These are phyloP conservation scores for Sarcophaga rosellei DNA, from an alignment of 2,888 invertebrate species.

Conservation along the genomic window DNA sequence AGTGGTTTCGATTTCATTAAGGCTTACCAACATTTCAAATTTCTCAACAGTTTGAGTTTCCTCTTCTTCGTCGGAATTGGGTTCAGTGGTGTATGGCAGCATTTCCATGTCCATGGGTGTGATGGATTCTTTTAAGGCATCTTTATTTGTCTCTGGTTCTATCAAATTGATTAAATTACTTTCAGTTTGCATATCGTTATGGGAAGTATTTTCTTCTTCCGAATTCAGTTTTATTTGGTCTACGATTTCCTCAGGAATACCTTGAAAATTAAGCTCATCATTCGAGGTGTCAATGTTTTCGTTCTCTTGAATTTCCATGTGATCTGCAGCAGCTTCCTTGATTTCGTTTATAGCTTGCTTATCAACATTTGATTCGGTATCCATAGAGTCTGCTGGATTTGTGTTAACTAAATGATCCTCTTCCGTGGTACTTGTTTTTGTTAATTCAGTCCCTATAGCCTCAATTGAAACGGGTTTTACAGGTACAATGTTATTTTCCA, in stretches of 20 bases:
- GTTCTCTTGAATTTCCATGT: not conserved
- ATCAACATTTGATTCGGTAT: not conserved
- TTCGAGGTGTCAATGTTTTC: not conserved
- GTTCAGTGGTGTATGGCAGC: not conserved
- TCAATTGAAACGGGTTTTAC: not conserved
- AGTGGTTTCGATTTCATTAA: not conserved
- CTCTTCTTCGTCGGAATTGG: not conserved
- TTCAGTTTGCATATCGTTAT: too few species aligned
- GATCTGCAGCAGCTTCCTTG: not conserved
- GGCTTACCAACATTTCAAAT: slow-evolving; percentile 15
- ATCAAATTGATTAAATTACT: too few species aligned
- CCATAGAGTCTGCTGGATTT: not conserved
- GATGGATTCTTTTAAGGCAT: too few species aligned
- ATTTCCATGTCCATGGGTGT: not conserved
- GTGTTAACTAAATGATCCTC: not conserved
- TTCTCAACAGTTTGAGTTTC: not conserved
- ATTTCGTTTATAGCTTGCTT: not conserved
- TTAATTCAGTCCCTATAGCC: not conserved
- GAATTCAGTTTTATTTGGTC: too few species aligned
- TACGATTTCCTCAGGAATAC: not conserved
- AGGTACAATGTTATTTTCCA: too few species aligned
- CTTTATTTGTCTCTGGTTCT: not conserved
- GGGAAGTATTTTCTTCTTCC: not conserved
- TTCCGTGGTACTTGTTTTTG: not conserved
- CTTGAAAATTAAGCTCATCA: not conserved